Base-by-base conservation (phyloP, 2,888 invertebrate species). In the Agrochola lota region DNA sequence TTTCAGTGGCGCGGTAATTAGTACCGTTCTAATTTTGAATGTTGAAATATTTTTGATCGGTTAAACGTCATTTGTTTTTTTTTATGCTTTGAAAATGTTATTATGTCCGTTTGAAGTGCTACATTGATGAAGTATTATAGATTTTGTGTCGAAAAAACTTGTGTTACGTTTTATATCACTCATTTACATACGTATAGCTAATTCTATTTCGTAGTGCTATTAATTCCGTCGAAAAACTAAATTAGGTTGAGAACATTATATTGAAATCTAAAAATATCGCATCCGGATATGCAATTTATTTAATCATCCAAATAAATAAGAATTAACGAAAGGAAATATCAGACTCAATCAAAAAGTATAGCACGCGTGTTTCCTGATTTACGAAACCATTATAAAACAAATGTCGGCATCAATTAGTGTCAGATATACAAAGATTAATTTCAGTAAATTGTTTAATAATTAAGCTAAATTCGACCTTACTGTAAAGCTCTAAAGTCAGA, bases 321-420 rank as follows among this genome's bases (percentile, higher is more conserved):
- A 67, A 75, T 81, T 76, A 68, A 52, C 72, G 79, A 80, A 77
- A 72, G 76, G 72, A 81, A 71, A 83, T 78, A 78, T 80, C 67
- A 70, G 63, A 77, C 43, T 67, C 63, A 77, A 80, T 74, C 64
- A 63, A 70, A 72, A 69, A 69, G 15, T 64, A 67, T 71, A 72
- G 73, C 71, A 81, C 72, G 52, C 76, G 43, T 72, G 80, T 63
- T 86, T 87, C 85, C 87, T 85, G 85, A 82, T 82, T 85, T 85
- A 83, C 77, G 77, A 87, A 87, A 83, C 73, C 60, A 85, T 80
- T 86, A 74, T 72, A 83, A 77, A 85, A 82, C 66, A 66, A 83
- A 82, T 79, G 79, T 82, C 77, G 66, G 74, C 70, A 80, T 85
- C 80, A 81, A 88, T 88, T 87, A 88, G 81, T 83, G 89, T 88